Evolutionary conservation across 2,888 invertebrate species (phyloP).

Genomic region (Creontiades dilutus): DNA sequence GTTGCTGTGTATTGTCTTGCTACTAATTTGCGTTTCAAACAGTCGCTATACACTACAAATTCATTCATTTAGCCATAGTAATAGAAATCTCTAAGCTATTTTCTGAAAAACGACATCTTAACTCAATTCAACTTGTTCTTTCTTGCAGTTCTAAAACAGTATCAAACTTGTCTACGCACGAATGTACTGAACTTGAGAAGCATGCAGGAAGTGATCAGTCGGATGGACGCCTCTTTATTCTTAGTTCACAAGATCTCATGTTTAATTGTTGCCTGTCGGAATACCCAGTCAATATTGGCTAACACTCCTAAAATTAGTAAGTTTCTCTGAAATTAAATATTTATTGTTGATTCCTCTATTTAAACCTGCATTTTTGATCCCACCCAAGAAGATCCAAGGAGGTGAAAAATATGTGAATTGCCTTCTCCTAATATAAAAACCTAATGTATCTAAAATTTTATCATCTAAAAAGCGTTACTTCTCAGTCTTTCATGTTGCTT

Average conservation of each 20-base stretch:
- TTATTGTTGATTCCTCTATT: not conserved
- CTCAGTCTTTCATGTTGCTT: too few species aligned
- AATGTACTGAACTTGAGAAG: slow-evolving; percentile 21
- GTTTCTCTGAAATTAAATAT: not conserved
- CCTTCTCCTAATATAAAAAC: too few species aligned
- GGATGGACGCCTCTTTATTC: slow-evolving; percentile 51
- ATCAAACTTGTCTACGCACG: slow-evolving; percentile 20
- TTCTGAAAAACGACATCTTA: not conserved
- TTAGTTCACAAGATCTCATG: slow-evolving; percentile 45
- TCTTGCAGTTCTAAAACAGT: slow-evolving; percentile 43
- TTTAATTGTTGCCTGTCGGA: slow-evolving; percentile 18
- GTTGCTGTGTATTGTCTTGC: too few species aligned
- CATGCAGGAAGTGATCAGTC: slow-evolving; percentile 49
- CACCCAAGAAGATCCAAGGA: too few species aligned
- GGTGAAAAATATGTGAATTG: not conserved
- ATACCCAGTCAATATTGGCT: not conserved
- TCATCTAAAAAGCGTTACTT: too few species aligned
- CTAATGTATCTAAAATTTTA: too few species aligned
- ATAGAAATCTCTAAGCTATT: not conserved
- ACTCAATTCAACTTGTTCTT: not conserved
- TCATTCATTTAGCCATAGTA: too few species aligned
- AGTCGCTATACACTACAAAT: too few species aligned
- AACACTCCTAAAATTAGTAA: slow-evolving; percentile 24
- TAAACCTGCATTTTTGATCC: not conserved
- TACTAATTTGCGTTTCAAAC: too few species aligned